Evolutionary conservation across 2,113 vertebrate genomes (phyloP).

Genomic region (Thamnaconus septentrionalis): DNA sequence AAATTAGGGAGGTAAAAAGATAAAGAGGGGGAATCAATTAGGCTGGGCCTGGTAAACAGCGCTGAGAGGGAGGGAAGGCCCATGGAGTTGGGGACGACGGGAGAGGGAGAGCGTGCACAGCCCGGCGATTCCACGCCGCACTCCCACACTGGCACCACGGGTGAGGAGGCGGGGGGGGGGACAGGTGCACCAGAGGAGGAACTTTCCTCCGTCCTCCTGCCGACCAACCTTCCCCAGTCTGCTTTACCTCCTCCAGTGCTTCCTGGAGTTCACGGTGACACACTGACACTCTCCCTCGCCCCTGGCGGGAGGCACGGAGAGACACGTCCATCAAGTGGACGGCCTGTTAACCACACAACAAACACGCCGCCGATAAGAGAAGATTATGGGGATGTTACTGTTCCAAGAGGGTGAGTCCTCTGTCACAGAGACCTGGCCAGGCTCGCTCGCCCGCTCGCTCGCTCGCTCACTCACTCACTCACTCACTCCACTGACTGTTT

Average conservation of each 20-base stretch:
- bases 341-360: constrained; percentile 65
- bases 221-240: neutral
- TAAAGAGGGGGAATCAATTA: constrained; percentile 80
- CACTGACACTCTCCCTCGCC: constrained; percentile 11
- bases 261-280: constrained; percentile 24
- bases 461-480: neutral
- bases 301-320: constrained; percentile 16
- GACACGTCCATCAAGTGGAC: constrained; percentile 53
- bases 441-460: constrained; percentile 3
- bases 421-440: constrained; percentile 60
- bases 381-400: constrained; percentile 69
- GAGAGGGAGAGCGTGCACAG: constrained; percentile 18
- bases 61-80: constrained; percentile 59
- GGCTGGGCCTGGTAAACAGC: constrained; percentile 72
- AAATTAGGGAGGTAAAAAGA: constrained; percentile 76
- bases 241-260: constrained; percentile 6
- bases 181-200: too few species aligned
- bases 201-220: neutral
- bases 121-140: constrained; percentile 32
- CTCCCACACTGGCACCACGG: constrained; percentile 36
- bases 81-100: constrained; percentile 49
- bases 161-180: constrained; percentile 7
- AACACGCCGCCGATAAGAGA: constrained; percentile 66
- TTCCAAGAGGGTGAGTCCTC: constrained; percentile 58
- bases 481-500: constrained; percentile 22